Conservation (phyloP, 2,797 vertebrate species). For the Sebastes cheni region DNA sequence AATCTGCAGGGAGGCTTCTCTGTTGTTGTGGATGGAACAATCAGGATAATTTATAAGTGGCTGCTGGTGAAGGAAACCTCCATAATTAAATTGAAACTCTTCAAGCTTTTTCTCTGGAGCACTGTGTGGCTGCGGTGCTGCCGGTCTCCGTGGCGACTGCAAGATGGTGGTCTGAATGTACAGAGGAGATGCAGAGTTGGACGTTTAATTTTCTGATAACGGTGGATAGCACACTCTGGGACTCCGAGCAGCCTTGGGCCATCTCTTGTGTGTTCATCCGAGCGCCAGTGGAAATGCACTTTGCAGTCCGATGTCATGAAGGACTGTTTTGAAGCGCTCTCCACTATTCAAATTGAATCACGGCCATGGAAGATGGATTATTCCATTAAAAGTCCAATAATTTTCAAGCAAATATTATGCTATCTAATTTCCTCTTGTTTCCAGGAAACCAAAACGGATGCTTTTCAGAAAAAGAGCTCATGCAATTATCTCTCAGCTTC, state of each 20-base stretch:
- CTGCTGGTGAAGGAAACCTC: conserved; percentile 35
- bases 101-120: conserved; percentile 22
- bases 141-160: conserved; percentile 61
- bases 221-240: conserved; percentile 13
- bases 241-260: conserved; percentile 22
- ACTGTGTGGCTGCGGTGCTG: neutral
- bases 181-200: conserved; percentile 18
- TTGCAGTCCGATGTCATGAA: conserved; percentile 14
- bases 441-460: conserved; percentile 8
- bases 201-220: conserved; percentile 57
- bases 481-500: neutral
- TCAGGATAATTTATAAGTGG: conserved; percentile 58
- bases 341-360: conserved; percentile 37
- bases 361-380: conserved; percentile 39
- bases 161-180: conserved; percentile 34
- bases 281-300: conserved; percentile 20
- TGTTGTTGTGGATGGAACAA: conserved; percentile 24
- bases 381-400: conserved; percentile 34
- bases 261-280: conserved; percentile 29
- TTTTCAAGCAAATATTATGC: conserved; percentile 20
- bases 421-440: conserved; percentile 5
- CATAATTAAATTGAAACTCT: conserved; percentile 57
- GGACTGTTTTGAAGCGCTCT: conserved; percentile 16
- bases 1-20: conserved; percentile 8
- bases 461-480: neutral